A percentile compares a stretch with the other conserved stretches of the same genome.
These are phyloP conservation scores for Drosophila guanche DNA, from an alignment of 1,140 invertebrate species.

Conservation along the genomic window DNA sequence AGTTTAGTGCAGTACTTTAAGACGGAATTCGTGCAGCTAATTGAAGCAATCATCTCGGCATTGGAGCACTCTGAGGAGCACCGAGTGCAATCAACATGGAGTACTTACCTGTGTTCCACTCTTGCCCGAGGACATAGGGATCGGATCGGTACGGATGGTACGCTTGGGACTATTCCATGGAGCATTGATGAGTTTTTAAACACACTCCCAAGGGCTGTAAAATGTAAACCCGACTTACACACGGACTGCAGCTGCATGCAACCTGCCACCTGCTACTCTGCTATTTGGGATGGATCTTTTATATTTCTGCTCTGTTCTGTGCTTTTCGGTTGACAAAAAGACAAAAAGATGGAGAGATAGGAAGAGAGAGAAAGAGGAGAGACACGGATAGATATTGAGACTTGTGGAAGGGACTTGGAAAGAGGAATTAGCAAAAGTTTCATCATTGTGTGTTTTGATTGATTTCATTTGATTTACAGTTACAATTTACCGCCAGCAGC, in stretches of 20 bases:
- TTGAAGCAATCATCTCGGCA: slow-evolving; percentile 24
- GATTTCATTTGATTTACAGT: slow-evolving; percentile 36
- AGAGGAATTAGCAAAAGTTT: slow-evolving; percentile 53
- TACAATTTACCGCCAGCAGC: slow-evolving; percentile 56
- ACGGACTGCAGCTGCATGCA: slow-evolving; percentile 40
- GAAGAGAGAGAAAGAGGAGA: slow-evolving; percentile 40
- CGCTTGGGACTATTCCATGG: slow-evolving; percentile 26
- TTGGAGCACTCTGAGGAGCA: slow-evolving; percentile 8
- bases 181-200: slow-evolving; percentile 26
- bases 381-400: slow-evolving; percentile 51
- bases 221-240: slow-evolving; percentile 55
- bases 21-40: slow-evolving; percentile 22
- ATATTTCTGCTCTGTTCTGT: slow-evolving; percentile 28
- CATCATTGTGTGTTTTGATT: slow-evolving; percentile 34
- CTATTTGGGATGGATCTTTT: slow-evolving; percentile 29
- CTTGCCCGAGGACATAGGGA: slow-evolving; percentile 1
- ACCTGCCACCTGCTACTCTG: slow-evolving; percentile 27
- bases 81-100: slow-evolving; percentile 34
- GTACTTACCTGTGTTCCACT: slow-evolving; percentile 31
- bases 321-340: slow-evolving; percentile 7
- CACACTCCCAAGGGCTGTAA: slow-evolving; percentile 50
- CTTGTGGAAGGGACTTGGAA: slow-evolving; percentile 38
- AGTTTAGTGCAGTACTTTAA: slow-evolving; percentile 45
- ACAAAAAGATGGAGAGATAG: too few relatives aligned
- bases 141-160: not conserved